Evolutionary conservation across 2,797 vertebrate genomes (phyloP).

Genomic region (Borostomias antarcticus): DNA sequence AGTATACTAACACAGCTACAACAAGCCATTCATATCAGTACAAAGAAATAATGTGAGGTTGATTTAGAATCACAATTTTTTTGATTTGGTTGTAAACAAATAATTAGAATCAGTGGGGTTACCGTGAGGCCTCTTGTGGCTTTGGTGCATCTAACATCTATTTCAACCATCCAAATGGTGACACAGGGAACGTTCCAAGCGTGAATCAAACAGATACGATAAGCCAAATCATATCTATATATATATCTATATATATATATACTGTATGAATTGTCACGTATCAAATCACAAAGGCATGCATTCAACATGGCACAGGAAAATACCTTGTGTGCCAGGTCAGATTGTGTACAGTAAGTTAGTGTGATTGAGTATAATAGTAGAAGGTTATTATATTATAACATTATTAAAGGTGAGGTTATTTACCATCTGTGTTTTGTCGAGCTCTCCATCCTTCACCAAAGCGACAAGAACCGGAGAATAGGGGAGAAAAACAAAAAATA

Average conservation of each 20-base stretch:
- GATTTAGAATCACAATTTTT: too few species aligned
- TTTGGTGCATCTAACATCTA: background rate
- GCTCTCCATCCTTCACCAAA: slow-evolving; percentile 84
- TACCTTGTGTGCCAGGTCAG: background rate
- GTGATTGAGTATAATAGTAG: too few species aligned
- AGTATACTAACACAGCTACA: too few species aligned
- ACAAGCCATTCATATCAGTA: too few species aligned
- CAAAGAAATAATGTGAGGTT: too few species aligned
- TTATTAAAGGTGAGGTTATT: slow-evolving; percentile 54
- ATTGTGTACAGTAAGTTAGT: slow-evolving; percentile 13
- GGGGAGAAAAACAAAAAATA: slow-evolving; percentile 71
- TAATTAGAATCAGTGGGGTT: background rate
- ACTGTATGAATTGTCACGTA: too few species aligned
- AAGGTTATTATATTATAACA: too few species aligned
- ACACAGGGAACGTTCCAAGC: background rate
- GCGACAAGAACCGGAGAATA: slow-evolving; percentile 72
- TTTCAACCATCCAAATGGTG: background rate
- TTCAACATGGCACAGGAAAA: slow-evolving; percentile 43
- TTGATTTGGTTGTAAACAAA: too few species aligned
- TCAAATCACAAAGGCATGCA: slow-evolving; percentile 32
- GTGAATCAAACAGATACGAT: background rate
- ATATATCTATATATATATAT: too few species aligned
- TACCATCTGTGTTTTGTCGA: slow-evolving; percentile 84
- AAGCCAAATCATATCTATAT: background rate
- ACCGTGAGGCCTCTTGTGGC: too few species aligned